Conservation (phyloP, 2,797 vertebrate species). For the Mormyrus hasselquistii region DNA sequence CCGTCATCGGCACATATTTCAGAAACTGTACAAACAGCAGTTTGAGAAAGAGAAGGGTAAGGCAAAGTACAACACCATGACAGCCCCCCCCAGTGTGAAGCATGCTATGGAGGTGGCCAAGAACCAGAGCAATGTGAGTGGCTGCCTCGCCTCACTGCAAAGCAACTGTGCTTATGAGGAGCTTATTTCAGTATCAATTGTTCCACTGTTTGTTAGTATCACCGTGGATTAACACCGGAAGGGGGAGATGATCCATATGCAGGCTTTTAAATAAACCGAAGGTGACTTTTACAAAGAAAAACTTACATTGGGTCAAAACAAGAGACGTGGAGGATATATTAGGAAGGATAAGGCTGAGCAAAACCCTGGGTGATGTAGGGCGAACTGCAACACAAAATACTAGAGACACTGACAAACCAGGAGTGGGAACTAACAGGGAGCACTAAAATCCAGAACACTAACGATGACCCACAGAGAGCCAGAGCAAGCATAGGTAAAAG, state of each 20-base stretch:
- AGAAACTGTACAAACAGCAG: constrained; percentile 91
- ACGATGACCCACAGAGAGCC: not conserved
- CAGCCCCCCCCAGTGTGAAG: constrained; percentile 81
- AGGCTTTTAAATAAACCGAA: not conserved
- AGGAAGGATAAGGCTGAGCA: not conserved
- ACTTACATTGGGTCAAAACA: not conserved
- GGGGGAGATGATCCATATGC: not conserved
- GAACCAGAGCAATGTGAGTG: constrained; percentile 83
- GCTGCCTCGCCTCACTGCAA: not conserved
- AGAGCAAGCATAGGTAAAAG: not conserved
- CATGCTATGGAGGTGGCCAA: constrained; percentile 94
- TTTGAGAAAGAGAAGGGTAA: constrained; percentile 92
- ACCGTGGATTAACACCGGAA: not conserved
- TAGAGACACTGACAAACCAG: not conserved
- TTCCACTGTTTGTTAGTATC: not conserved
- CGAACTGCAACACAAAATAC: not conserved
- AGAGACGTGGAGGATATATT: not conserved
- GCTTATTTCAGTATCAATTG: not conserved
- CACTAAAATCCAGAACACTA: not conserved
- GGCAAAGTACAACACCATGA: constrained; percentile 88
- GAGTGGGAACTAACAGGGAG: not conserved
- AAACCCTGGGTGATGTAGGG: not conserved
- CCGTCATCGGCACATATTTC: constrained; percentile 18
- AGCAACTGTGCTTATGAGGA: not conserved
- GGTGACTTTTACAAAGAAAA: not conserved